Conservation (phyloP, 1,140 invertebrate species). For the Diorhabda carinulata region DNA sequence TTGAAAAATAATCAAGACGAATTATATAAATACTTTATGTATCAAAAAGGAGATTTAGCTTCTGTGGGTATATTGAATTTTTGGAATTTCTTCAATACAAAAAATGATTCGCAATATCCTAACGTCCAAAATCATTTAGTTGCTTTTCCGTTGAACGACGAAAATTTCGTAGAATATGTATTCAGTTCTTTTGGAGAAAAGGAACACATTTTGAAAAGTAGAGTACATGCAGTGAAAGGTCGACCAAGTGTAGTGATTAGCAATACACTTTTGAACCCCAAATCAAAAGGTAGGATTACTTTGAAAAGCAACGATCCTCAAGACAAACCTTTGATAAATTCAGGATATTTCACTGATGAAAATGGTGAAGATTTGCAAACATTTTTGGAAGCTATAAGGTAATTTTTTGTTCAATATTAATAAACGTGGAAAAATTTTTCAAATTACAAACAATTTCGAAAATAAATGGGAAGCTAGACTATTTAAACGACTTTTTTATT, state of each 20-base stretch:
- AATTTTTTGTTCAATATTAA: slow-evolving; percentile 50
- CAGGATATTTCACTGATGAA: slow-evolving; percentile 60
- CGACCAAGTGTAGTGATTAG: slow-evolving; percentile 34
- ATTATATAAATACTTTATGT: slow-evolving; percentile 31
- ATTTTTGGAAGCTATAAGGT: slow-evolving; percentile 48
- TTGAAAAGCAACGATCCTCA: slow-evolving; percentile 57
- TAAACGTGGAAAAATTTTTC: neutral
- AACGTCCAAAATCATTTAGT: slow-evolving; percentile 42
- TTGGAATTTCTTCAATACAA: slow-evolving; percentile 30
- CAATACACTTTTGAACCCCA: slow-evolving; percentile 68
- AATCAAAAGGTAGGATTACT: slow-evolving; percentile 57
- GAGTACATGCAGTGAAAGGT: slow-evolving; percentile 20
- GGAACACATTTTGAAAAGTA: slow-evolving; percentile 12
- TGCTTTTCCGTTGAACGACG: slow-evolving; percentile 43
- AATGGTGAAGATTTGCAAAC: slow-evolving; percentile 49
- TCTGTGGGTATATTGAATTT: slow-evolving; percentile 28
- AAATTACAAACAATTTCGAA: too few species aligned
- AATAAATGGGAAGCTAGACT: too few species aligned
- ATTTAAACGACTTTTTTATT: too few species aligned
- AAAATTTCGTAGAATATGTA: slow-evolving; percentile 16
- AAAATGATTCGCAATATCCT: slow-evolving; percentile 31
- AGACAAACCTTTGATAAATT: slow-evolving; percentile 64
- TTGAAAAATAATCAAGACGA: slow-evolving; percentile 15
- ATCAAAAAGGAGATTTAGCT: slow-evolving; percentile 27
- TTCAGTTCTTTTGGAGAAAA: slow-evolving; percentile 11